Percentiles rank a stretch among this genome's conserved stretches.
Conservation (phyloP, 2,888 invertebrate genomes). For the Epiblema foenella region DNA sequence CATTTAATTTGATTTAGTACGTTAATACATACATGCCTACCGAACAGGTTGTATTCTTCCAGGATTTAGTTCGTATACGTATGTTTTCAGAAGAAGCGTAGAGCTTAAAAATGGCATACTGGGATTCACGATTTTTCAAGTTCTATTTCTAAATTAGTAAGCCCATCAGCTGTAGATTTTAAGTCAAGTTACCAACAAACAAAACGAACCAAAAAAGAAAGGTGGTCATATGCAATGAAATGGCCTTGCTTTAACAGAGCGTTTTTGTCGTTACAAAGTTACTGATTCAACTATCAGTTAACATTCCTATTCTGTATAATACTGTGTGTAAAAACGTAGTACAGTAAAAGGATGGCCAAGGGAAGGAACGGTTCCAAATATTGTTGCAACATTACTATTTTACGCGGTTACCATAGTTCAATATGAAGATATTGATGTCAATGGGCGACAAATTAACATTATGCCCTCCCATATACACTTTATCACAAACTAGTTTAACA, state of each 20-base stretch:
- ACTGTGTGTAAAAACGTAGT: not conserved
- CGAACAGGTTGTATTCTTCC: not conserved
- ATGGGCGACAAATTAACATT: conserved; percentile 25
- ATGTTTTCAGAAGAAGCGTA: no score
- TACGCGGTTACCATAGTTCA: conserved; percentile 7
- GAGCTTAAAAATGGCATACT: no score
- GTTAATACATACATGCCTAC: not conserved
- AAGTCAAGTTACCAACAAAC: no score
- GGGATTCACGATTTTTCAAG: no score
- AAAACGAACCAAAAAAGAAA: no score
- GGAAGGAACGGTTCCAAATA: not conserved
- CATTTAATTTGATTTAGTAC: not conserved
- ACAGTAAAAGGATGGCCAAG: not conserved
- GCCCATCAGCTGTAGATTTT: no score
- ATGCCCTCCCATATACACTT: conserved; percentile 12
- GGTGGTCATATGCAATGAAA: no score
- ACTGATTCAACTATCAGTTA: no score
- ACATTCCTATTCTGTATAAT: not conserved
- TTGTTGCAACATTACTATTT: conserved; percentile 19
- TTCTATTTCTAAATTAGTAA: no score
- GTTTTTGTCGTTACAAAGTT: no score
- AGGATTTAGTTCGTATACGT: not conserved
- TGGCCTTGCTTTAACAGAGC: no score
- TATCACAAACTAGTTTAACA: conserved; percentile 34
- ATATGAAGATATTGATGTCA: conserved; percentile 25